A percentile compares a stretch with the other conserved stretches of the same genome.
Conservation (phyloP, 2,113 vertebrate species). For the Sapajus apella region DNA sequence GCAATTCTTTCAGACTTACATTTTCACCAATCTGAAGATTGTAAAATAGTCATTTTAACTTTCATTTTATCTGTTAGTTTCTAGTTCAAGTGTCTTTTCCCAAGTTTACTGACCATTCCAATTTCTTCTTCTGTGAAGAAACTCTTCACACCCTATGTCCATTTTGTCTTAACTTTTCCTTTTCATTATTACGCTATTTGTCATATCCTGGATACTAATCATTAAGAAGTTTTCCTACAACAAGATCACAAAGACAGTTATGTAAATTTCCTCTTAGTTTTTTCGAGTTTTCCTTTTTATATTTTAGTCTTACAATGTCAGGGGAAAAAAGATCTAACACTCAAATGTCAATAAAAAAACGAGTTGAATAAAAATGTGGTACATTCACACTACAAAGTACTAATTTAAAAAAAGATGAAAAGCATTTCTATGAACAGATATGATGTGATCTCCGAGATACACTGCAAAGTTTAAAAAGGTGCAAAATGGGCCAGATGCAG, state of each 20-base stretch:
- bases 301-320: background rate
- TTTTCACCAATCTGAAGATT: background rate
- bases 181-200: background rate
- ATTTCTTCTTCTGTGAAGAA: background rate
- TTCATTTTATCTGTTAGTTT: background rate
- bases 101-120: background rate
- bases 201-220: background rate
- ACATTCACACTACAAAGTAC: background rate
- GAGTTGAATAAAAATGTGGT: background rate
- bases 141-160: background rate
- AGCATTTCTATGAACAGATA: background rate
- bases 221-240: background rate
- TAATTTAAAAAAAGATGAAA: background rate
- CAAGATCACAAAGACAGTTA: background rate
- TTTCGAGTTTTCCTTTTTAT: background rate
- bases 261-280: background rate
- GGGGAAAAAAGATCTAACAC: background rate
- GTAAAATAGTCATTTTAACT: background rate
- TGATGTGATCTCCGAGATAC: background rate
- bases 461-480: background rate
- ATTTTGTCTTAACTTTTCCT: background rate
- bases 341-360: background rate
- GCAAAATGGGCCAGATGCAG: background rate
- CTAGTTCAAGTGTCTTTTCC: background rate
- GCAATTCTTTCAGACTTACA: background rate